Conservation (phyloP, 2,888 invertebrate species). For the Leptopilina syphax region DNA sequence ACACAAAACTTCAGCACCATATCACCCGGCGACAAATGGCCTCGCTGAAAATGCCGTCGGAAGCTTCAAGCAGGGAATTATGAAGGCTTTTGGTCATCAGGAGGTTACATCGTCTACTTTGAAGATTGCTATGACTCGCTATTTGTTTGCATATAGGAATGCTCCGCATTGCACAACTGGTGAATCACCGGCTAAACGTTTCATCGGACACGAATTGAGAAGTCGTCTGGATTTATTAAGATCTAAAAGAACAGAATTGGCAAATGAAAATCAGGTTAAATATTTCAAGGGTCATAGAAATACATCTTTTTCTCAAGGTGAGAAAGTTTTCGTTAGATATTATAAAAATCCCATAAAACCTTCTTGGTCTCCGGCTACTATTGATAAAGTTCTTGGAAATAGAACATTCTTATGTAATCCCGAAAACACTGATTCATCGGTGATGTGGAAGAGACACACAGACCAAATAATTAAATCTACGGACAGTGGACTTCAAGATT, state of each 20-base stretch:
- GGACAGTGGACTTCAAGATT: neutral
- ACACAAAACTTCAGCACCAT: slow-evolving; percentile 46
- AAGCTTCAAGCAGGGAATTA: slow-evolving; percentile 50
- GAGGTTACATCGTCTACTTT: slow-evolving; percentile 5
- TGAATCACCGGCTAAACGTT: slow-evolving; percentile 49
- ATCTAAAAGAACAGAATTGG: neutral
- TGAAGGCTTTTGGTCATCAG: slow-evolving; percentile 39
- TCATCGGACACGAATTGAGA: slow-evolving; percentile 47
- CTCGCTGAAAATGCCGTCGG: neutral
- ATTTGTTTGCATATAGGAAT: slow-evolving; percentile 47
- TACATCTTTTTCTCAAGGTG: neutral
- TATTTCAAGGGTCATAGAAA: neutral
- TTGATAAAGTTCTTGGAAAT: slow-evolving; percentile 20
- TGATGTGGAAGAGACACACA: slow-evolving; percentile 34
- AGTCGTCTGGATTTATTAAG: slow-evolving; percentile 40
- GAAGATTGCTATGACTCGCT: slow-evolving; percentile 37
- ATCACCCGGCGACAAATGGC: slow-evolving; percentile 50
- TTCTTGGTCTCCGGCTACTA: slow-evolving; percentile 37
- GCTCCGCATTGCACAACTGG: slow-evolving; percentile 49
- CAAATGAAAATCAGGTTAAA: neutral
- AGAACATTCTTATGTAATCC: slow-evolving; percentile 41
- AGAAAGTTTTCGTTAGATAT: slow-evolving; percentile 42
- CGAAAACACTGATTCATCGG: neutral
- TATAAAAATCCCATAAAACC: slow-evolving; percentile 33
- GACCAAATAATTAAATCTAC: slow-evolving; percentile 41